phyloP scores from a whole-genome alignment of 2,888 invertebrate species.

The Halocaridina rubra region DNA sequence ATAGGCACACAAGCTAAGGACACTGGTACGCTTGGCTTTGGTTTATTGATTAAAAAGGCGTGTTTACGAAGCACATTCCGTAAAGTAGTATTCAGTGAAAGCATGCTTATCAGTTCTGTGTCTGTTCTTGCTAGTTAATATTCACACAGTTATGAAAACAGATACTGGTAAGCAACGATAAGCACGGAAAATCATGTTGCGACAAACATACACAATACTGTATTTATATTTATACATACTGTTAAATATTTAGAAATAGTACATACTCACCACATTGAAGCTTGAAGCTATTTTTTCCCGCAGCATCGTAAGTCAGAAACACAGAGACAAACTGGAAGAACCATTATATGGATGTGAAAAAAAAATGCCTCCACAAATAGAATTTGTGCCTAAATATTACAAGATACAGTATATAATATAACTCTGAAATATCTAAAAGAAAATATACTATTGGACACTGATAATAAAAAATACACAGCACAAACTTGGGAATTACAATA shows the following conservation, averaged over 20 bases:
- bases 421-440: conserved; percentile 38
- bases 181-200: too few relatives aligned
- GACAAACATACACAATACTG: too few relatives aligned
- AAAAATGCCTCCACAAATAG: conserved; percentile 44
- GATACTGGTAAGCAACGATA: too few relatives aligned
- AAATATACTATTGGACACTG: conserved; percentile 14
- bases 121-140: too few relatives aligned
- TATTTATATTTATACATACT: too few relatives aligned
- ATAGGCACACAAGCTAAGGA: conserved; percentile 55
- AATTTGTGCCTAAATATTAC: conserved; percentile 37
- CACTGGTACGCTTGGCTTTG: conserved; percentile 57
- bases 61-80: neutral
- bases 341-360: conserved; percentile 40
- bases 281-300: conserved; percentile 32
- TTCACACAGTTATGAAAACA: too few relatives aligned
- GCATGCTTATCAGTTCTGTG: too few relatives aligned
- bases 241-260: too few relatives aligned
- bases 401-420: conserved; percentile 33
- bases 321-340: conserved; percentile 34
- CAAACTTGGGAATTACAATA: conserved; percentile 28
- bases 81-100: too few relatives aligned
- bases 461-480: conserved; percentile 34
- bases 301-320: neutral
- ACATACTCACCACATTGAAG: conserved; percentile 42
- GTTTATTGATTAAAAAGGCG: neutral